Conservation (phyloP, 2,113 vertebrate genomes). For the Australoheros scitulus region DNA sequence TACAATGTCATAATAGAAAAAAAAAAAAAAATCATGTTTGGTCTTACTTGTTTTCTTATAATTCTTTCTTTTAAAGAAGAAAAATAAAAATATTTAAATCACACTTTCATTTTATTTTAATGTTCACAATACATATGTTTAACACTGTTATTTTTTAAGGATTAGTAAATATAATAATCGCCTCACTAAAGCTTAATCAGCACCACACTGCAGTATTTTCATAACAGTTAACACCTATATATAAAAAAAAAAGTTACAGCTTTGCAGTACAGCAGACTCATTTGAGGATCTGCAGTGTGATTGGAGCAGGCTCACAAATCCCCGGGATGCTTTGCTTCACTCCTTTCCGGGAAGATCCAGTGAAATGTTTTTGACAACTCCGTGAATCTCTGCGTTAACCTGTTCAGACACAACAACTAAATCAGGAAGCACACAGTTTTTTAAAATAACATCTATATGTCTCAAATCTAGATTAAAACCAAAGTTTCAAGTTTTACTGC, state of each 20-base stretch:
- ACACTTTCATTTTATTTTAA: conserved; percentile 8
- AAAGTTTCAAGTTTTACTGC: no score
- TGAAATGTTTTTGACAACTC: conserved; percentile 55
- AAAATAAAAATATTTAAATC: conserved; percentile 80
- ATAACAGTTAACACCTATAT: neutral
- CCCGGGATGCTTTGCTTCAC: neutral
- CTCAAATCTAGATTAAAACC: no score
- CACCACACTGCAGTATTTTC: neutral
- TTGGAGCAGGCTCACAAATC: neutral
- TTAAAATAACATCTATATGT: no score
- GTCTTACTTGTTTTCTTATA: conserved; percentile 79
- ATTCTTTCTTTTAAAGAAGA: conserved; percentile 73
- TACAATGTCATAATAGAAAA: conserved; percentile 60
- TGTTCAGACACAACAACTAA: conserved; percentile 37
- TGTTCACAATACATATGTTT: neutral
- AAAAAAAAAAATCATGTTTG: conserved; percentile 62
- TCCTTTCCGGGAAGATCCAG: neutral
- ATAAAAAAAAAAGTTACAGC: neutral
- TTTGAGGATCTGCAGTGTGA: neutral
- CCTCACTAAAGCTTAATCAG: neutral
- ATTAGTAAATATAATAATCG: neutral
- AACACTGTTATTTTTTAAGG: neutral
- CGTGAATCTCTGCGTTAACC: conserved; percentile 69
- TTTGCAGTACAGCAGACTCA: neutral
- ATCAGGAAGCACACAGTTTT: neutral